Conservation (phyloP, 2,797 vertebrate genomes). For the Sebastes elongatus region DNA sequence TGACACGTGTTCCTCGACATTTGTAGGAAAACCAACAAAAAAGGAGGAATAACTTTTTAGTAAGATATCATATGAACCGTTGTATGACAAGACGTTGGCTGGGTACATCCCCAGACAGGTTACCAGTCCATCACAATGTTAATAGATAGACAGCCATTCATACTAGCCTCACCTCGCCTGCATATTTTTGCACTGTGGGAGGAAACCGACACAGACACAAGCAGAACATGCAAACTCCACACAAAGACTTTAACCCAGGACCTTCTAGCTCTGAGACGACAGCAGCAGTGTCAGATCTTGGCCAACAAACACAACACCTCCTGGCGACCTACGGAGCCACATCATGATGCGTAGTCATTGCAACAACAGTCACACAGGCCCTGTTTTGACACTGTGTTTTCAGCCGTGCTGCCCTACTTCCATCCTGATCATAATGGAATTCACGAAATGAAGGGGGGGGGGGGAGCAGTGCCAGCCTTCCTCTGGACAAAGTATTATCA, state of each 20-base stretch:
- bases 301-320: background rate
- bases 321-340: background rate
- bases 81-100: background rate
- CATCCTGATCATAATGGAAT: conserved; percentile 29
- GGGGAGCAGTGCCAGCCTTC: background rate
- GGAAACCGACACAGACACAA: background rate
- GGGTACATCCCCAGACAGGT: background rate
- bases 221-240: background rate
- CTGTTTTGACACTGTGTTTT: background rate
- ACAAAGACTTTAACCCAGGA: background rate
- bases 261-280: background rate
- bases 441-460: conserved; percentile 21
- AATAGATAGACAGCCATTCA: background rate
- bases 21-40: too few relatives aligned
- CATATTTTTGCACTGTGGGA: background rate
- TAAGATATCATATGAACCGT: too few relatives aligned
- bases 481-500: conserved; percentile 49
- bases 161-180: background rate
- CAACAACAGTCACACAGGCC: background rate
- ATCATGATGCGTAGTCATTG: background rate
- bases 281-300: background rate
- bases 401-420: conserved; percentile 22
- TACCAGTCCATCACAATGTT: background rate
- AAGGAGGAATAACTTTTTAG: too few relatives aligned
- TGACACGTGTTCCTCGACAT: too few relatives aligned